Evolutionary conservation across 2,113 vertebrate genomes (phyloP), one percentile per base, ranked within the genome.

Genomic region (Lucifuga dentata): DNA sequence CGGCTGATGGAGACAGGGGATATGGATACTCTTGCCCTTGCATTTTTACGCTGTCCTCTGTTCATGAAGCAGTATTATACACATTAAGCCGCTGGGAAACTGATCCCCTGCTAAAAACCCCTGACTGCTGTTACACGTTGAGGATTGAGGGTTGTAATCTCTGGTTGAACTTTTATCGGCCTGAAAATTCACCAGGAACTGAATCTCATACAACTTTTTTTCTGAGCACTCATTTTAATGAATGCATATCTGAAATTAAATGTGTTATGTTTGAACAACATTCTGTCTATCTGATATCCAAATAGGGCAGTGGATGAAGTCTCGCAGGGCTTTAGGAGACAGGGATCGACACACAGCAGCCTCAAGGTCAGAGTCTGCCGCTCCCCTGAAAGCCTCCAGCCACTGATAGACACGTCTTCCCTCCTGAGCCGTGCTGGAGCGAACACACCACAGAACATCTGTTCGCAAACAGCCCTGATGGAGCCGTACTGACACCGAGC

Each of bases 391-490:
- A 81, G 79, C 79, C 84, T 86, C 69, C 83, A 89, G 90, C 90
- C 85, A 85, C 93, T 95, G 95, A 97, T 95, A 95, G 95, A 96
- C 96, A 94, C 93, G 91, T 93, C 93, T 89, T 90, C 95, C 95
- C 97, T 96, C 96, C 92, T 93, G 97, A 97, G 96, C 88, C 89
- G 88, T 92, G 94, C 94, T 92, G 93, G 93, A 92, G 94, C 90
- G 88, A 94, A 95, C 95, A 95, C 95, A 95, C 94, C 94, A 89
- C 95, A 75, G 93, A 98, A 99, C 98, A 99, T 99, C 98, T 99
- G 98, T 95, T 99, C 96, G 92, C 93, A 95, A 96, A 95, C 95
- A 95, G 95, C 92, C 96, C 95, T 96, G 95, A 95, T 94, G 94
- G 94, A 94, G 93, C 91, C 91, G 90, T 91, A 92, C 95, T 97